Conservation (phyloP, 2,888 invertebrate species). For the Eilema caniola region DNA sequence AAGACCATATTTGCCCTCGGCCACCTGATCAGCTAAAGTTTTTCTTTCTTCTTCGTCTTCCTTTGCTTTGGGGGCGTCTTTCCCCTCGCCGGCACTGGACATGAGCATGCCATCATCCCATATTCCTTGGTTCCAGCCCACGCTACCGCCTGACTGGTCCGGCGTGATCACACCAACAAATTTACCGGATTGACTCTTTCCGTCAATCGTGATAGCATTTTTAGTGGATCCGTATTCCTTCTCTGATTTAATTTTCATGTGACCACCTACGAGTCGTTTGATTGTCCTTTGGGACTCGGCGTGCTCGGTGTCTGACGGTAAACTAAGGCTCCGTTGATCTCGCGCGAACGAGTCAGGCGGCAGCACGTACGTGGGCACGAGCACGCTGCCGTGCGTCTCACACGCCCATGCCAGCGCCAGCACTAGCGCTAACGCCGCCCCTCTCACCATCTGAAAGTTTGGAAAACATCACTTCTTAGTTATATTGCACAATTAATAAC, state of each 20-base stretch:
- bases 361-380: conserved; percentile 85
- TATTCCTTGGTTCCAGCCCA: conserved; percentile 85
- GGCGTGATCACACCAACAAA: conserved; percentile 75
- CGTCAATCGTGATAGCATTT: conserved; percentile 73
- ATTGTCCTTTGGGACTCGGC: conserved; percentile 86
- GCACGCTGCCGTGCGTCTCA: conserved; percentile 76
- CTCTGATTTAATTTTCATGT: conserved; percentile 84
- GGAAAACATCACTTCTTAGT: conserved; percentile 75
- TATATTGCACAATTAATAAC: conserved; percentile 52
- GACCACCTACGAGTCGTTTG: conserved; percentile 90
- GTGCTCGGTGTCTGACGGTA: conserved; percentile 65
- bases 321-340: conserved; percentile 81
- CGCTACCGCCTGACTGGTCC: conserved; percentile 82
- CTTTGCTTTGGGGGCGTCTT: conserved; percentile 79
- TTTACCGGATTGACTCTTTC: conserved; percentile 78
- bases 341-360: conserved; percentile 85
- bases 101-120: conserved; percentile 90
- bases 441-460: conserved; percentile 87
- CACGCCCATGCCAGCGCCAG: conserved; percentile 83
- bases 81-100: conserved; percentile 90
- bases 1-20: conserved; percentile 95
- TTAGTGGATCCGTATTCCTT: conserved; percentile 78
- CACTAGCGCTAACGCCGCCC: conserved; percentile 82
- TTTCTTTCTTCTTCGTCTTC: conserved; percentile 91
- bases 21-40: conserved; percentile 95